Evolutionary conservation across 2,113 vertebrate genomes (phyloP).

Genomic region (Edolisoma coerulescens): DNA sequence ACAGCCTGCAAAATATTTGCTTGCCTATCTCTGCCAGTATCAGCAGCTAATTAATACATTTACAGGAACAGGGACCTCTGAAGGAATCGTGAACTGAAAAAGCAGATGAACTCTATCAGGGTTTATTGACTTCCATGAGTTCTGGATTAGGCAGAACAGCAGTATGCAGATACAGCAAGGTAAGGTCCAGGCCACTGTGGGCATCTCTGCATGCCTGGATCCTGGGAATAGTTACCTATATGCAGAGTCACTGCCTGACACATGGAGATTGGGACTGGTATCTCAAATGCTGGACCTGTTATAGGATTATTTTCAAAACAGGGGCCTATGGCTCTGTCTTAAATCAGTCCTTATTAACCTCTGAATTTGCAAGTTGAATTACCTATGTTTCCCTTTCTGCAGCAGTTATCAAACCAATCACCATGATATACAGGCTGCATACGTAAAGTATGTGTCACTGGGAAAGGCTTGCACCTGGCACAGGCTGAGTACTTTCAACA

Average conservation of each 20-base stretch:
- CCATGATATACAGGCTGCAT: not conserved
- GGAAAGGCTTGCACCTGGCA: not conserved
- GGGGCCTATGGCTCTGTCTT: not conserved
- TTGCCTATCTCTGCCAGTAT: not conserved
- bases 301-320: not conserved
- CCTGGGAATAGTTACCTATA: not conserved
- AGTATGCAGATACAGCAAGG: not conserved
- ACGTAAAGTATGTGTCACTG: not conserved
- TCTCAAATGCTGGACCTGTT: not conserved
- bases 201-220: not conserved
- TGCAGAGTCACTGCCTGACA: not conserved
- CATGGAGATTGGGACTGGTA: not conserved
- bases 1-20: not conserved
- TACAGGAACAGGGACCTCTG: not conserved
- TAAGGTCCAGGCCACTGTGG: not conserved
- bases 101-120: not conserved
- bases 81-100: not conserved
- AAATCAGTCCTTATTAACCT: not conserved
- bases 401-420: not conserved
- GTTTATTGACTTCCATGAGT: not conserved
- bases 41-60: not conserved
- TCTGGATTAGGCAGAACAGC: not conserved
- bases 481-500: not conserved
- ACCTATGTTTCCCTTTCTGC: not conserved
- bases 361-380: not conserved